A percentile compares a stretch with the other conserved stretches of the same genome.
Evolutionary conservation across 2,113 vertebrate genomes (phyloP).

Genomic region (Heliornis fulica): DNA sequence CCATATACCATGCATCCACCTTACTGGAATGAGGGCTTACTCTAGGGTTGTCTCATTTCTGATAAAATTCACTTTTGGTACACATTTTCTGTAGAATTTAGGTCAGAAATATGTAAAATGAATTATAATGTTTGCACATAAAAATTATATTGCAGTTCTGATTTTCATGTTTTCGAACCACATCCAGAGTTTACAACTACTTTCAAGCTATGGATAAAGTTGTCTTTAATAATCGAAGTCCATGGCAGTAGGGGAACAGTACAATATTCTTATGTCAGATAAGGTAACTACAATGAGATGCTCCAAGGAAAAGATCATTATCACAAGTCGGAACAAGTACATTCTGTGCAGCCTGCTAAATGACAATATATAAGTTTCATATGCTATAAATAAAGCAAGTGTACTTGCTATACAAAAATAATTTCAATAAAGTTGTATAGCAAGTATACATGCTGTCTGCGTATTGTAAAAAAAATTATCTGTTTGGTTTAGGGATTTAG

Average conservation of each 20-base stretch:
- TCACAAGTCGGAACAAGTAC: background rate
- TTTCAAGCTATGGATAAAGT: background rate
- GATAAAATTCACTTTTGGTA: background rate
- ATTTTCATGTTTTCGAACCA: background rate
- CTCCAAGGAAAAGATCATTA: background rate
- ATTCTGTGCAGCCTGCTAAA: background rate
- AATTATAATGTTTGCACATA: background rate
- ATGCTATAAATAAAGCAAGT: background rate
- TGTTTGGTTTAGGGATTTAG: background rate
- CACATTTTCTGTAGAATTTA: background rate
- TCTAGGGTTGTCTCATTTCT: background rate
- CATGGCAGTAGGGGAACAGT: background rate
- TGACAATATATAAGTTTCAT: background rate
- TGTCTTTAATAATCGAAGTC: background rate
- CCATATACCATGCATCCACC: background rate
- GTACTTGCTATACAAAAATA: background rate
- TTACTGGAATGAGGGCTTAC: background rate
- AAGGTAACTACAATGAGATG: background rate
- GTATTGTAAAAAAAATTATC: background rate
- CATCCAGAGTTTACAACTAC: background rate
- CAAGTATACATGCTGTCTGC: background rate
- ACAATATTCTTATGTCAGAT: background rate
- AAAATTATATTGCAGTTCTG: rapidly evolving
- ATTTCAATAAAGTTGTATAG: background rate
- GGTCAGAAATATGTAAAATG: background rate